Evolutionary conservation across 2,797 vertebrate genomes (phyloP).

Genomic region (Chiroxiphia lanceolata): DNA sequence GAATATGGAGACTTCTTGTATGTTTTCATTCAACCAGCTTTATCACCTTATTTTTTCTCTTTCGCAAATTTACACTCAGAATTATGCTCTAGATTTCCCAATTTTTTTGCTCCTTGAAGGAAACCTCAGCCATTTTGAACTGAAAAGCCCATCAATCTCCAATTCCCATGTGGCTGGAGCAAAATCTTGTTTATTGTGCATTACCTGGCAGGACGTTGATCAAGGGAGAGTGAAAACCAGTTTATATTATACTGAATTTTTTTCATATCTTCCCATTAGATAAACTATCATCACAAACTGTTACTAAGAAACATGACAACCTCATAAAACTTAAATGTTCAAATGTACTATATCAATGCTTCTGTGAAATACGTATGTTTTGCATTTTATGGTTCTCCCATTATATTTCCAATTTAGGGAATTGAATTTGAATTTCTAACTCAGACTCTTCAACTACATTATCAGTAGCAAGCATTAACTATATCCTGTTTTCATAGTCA

Average conservation of each 20-base stretch:
- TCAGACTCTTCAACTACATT: not conserved
- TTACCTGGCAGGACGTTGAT: not conserved
- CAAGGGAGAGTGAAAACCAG: not conserved
- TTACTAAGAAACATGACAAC: not conserved
- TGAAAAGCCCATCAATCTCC: constrained; percentile 16
- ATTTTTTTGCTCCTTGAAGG: not conserved
- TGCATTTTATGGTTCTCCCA: not conserved
- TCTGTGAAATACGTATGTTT: not conserved
- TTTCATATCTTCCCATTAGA: not conserved
- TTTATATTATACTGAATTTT: not conserved
- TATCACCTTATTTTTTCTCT: not conserved
- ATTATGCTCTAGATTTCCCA: not conserved
- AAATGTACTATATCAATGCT: not conserved
- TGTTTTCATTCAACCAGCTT: not conserved
- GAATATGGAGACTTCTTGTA: not conserved
- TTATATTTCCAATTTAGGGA: not conserved
- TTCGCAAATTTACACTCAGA: not conserved
- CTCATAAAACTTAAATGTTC: not conserved
- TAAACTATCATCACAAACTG: not conserved
- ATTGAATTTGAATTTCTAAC: not conserved
- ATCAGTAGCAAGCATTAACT: not conserved
- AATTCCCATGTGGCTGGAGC: not conserved
- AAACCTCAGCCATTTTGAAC: not conserved
- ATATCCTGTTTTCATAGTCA: not conserved
- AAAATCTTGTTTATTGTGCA: not conserved